Evolutionary conservation across 2,113 vertebrate genomes (phyloP), one percentile per base, ranked within the genome.

Genomic region (Pao palembangensis): DNA sequence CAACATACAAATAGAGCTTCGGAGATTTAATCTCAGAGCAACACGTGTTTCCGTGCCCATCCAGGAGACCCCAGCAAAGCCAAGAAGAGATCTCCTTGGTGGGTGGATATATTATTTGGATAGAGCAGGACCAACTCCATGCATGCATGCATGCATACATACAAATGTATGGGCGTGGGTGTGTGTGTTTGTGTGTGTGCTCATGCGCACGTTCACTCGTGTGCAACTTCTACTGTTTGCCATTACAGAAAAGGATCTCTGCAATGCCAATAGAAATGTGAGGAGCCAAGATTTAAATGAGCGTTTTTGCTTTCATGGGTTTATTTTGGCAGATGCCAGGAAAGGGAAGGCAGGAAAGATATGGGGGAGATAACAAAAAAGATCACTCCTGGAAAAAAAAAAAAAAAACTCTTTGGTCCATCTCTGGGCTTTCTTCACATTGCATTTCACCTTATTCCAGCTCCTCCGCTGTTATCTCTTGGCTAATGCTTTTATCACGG

Each of bases 251-350:
- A 42, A 77, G 68, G 68, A 75, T 80, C 62, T 80, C 44, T 71
- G 56, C 67, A 63, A 74, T 80, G 78, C 79, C 80, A 82, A 81
- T 78, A 85, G 75, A 65, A 80, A 78, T 76, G 67, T 71, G 51
- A 75, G 75, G 67, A 78, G 79, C 83, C 85, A 87, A 87, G 79
- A 82, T 85, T 81, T 83, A 82, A 80, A 81, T 84, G 83, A 79
- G 78, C 86, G 79, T 85, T 68, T 75, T 75, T 68, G 70, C 72
- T 64, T 43, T 70, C 28, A 2, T 63, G 20, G 61, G 54, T 76
- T 74, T 79, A 56, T 50, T 56, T 56, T 56, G 34, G 34, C 34
- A 42, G 31, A 44, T 58, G 50, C 17, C 47, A 61, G 19, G 28
- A 51, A 59, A 34, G 15, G 21, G 20, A 44, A 62, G 59, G n/a